A percentile compares a stretch with the other conserved stretches of the same genome.
These are phyloP conservation scores for Platycnemis pennipes DNA, from an alignment of 2,888 invertebrate genomes.

Conservation along the genomic window DNA sequence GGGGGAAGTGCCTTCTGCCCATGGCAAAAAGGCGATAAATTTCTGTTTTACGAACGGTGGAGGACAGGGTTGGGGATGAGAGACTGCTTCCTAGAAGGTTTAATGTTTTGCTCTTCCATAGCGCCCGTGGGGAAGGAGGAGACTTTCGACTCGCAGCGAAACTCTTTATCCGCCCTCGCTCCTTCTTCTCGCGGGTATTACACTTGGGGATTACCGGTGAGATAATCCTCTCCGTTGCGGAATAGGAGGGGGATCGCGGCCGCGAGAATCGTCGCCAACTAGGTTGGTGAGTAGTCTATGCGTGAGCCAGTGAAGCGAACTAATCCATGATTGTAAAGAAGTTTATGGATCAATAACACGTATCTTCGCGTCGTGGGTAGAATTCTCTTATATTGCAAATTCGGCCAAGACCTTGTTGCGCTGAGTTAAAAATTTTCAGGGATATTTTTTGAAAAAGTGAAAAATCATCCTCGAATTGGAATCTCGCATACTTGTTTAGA, in stretches of 20 bases:
- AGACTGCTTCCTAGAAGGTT: slow-evolving; percentile 54
- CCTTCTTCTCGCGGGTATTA: background rate
- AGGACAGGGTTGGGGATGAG: slow-evolving; percentile 22
- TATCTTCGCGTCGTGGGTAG: no score
- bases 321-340: no score
- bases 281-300: background rate
- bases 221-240: background rate
- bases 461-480: no score
- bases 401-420: no score
- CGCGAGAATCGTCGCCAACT: background rate
- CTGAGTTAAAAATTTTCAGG: no score
- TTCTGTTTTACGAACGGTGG: slow-evolving; percentile 55
- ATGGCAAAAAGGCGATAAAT: slow-evolving; percentile 61
- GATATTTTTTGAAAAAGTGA: no score
- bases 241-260: background rate
- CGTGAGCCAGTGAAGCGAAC: background rate
- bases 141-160: background rate
- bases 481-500: no score
- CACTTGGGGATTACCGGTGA: background rate
- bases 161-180: background rate
- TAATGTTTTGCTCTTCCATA: slow-evolving; percentile 30
- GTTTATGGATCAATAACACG: no score
- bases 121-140: background rate
- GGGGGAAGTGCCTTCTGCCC: slow-evolving; percentile 58
- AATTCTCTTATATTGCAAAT: no score